Evolutionary conservation across 2,797 vertebrate species (phyloP).

Genomic region (Podarcis siculus): DNA sequence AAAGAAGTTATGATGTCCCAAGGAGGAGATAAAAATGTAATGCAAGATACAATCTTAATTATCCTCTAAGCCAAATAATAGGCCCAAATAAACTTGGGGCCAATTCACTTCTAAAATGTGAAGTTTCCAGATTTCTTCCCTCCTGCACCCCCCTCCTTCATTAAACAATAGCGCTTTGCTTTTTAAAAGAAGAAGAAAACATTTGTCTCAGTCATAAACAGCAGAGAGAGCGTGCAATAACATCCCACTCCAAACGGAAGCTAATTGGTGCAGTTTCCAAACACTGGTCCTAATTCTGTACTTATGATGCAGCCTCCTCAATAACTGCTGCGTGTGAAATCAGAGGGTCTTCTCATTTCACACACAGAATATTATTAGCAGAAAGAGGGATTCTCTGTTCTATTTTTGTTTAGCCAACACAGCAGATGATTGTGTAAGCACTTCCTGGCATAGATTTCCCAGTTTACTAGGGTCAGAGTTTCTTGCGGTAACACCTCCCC

Average conservation of each 20-base stretch:
- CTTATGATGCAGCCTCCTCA: conserved; percentile 28
- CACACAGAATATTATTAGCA: conserved; percentile 9
- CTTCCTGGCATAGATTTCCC: conserved; percentile 73
- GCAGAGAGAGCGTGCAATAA: conserved; percentile 24
- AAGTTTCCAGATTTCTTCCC: background rate
- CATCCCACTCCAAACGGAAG: background rate
- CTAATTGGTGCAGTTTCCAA: conserved; percentile 43
- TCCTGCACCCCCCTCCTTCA: background rate
- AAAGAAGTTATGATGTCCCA: background rate
- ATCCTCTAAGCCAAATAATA: conserved; percentile 2
- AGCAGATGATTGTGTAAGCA: conserved; percentile 65
- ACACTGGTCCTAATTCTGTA: conserved; percentile 39
- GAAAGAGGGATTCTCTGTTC: conserved; percentile 36
- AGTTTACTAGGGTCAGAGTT: conserved; percentile 68
- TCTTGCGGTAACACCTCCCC: conserved; percentile 19
- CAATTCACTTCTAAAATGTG: conserved; percentile 6
- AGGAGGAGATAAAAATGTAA: background rate
- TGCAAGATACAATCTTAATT: background rate
- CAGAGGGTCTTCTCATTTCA: conserved; percentile 43
- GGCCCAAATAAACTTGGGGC: conserved; percentile 5
- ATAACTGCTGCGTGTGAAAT: conserved; percentile 28
- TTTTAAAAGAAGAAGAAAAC: background rate
- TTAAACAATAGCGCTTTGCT: background rate
- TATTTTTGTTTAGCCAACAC: conserved; percentile 56
- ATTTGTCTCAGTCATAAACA: background rate